Conservation (phyloP, 2,888 invertebrate species). For the Cephonodes hylas region DNA sequence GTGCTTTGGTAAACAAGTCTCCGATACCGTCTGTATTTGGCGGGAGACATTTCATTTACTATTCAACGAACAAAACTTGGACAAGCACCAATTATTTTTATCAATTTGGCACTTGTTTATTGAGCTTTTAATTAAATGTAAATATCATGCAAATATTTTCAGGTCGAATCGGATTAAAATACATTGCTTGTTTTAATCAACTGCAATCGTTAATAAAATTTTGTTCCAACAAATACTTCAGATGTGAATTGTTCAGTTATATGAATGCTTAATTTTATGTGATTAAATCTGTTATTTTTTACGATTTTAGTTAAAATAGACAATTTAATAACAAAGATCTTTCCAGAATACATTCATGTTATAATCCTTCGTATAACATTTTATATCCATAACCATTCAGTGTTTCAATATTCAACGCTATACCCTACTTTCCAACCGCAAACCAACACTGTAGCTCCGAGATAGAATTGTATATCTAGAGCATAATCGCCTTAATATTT, state of each 20-base stretch:
- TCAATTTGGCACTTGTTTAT: neutral
- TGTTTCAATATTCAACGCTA: neutral
- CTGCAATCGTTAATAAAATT: neutral
- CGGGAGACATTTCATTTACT: neutral
- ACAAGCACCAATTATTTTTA: neutral
- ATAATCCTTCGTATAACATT: neutral
- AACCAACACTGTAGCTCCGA: neutral
- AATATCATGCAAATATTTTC: neutral
- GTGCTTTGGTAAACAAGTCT: conserved; percentile 18
- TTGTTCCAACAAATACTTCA: neutral
- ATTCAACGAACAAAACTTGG: neutral
- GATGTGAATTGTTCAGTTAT: neutral
- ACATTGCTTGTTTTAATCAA: neutral
- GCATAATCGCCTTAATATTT: conserved; percentile 4
- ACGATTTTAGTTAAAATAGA: too few relatives aligned
- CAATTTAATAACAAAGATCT: too few relatives aligned
- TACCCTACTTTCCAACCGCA: conserved; percentile 6
- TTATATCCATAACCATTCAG: neutral
- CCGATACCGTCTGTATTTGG: neutral
- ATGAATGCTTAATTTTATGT: too few relatives aligned
- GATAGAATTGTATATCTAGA: neutral
- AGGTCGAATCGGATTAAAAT: neutral
- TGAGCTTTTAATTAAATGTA: neutral
- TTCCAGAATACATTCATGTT: neutral
- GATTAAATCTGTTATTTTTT: too few relatives aligned